Conservation (phyloP, 2,888 invertebrate genomes). For the Pheosia tremula region DNA sequence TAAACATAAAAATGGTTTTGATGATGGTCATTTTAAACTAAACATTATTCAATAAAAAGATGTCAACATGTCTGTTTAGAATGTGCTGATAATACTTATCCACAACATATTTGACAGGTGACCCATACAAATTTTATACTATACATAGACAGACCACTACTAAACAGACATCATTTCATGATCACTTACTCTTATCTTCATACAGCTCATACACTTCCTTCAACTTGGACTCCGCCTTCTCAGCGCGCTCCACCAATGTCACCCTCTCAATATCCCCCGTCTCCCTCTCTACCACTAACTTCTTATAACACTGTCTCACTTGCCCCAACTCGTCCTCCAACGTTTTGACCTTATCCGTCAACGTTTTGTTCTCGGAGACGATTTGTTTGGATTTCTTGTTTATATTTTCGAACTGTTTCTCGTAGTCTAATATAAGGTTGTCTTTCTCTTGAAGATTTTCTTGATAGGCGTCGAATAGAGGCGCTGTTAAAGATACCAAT, state of each 20-base stretch:
- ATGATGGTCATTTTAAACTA: too few species aligned
- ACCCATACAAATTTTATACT: too few species aligned
- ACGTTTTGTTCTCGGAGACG: slow-evolving; percentile 87
- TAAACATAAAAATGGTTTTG: too few species aligned
- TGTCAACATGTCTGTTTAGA: too few species aligned
- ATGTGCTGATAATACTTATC: too few species aligned
- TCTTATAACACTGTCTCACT: slow-evolving; percentile 74
- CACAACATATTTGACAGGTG: too few species aligned
- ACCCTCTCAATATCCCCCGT: slow-evolving; percentile 72
- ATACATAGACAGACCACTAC: background rate
- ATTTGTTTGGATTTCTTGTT: slow-evolving; percentile 89
- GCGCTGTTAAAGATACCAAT: slow-evolving; percentile 63
- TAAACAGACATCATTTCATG: background rate
- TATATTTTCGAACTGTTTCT: slow-evolving; percentile 88
- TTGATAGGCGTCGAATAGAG: slow-evolving; percentile 91
- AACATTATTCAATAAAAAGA: too few species aligned
- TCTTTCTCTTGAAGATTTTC: slow-evolving; percentile 91
- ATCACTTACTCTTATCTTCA: slow-evolving; percentile 87
- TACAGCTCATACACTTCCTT: slow-evolving; percentile 90
- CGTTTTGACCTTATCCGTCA: slow-evolving; percentile 70
- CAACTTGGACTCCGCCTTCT: slow-evolving; percentile 88
- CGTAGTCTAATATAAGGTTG: slow-evolving; percentile 88
- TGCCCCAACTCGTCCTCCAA: slow-evolving; percentile 64
- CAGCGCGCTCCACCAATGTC: slow-evolving; percentile 86
- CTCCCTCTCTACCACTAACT: slow-evolving; percentile 72